Evolutionary conservation across 2,113 vertebrate genomes (phyloP).

Genomic region (Acrocephalus arundinaceus): DNA sequence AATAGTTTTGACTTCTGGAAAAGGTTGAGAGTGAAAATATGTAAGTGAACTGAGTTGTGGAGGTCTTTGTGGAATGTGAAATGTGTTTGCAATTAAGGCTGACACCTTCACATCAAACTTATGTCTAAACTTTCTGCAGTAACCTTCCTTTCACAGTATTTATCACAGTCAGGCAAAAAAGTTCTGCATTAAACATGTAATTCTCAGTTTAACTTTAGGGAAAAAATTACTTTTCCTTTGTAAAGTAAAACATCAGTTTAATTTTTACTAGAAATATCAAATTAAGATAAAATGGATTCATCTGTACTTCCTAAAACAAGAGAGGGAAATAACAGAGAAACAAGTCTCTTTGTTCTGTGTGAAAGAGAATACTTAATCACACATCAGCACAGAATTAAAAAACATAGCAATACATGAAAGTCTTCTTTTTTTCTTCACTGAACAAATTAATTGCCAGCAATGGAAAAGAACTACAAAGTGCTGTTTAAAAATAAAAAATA

Average conservation of each 20-base stretch:
- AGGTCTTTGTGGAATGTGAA: background rate
- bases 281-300: constrained; percentile 64
- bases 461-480: constrained; percentile 57
- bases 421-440: constrained; percentile 42
- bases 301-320: constrained; percentile 57
- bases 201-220: background rate
- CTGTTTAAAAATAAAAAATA: constrained; percentile 53
- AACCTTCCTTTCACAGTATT: background rate
- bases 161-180: background rate
- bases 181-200: background rate
- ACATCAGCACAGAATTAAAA: constrained; percentile 67
- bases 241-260: constrained; percentile 44
- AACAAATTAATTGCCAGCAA: constrained; percentile 64
- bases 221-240: background rate
- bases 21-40: background rate
- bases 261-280: constrained; percentile 61
- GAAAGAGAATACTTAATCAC: constrained; percentile 72
- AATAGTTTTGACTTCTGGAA: background rate
- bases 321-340: constrained; percentile 54
- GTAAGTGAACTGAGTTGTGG: background rate
- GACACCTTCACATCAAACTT: background rate
- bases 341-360: constrained; percentile 60
- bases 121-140: background rate
- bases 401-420: constrained; percentile 63
- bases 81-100: background rate